Evolutionary conservation across 2,113 vertebrate species (phyloP).

Genomic region (Microtus ochrogaster): DNA sequence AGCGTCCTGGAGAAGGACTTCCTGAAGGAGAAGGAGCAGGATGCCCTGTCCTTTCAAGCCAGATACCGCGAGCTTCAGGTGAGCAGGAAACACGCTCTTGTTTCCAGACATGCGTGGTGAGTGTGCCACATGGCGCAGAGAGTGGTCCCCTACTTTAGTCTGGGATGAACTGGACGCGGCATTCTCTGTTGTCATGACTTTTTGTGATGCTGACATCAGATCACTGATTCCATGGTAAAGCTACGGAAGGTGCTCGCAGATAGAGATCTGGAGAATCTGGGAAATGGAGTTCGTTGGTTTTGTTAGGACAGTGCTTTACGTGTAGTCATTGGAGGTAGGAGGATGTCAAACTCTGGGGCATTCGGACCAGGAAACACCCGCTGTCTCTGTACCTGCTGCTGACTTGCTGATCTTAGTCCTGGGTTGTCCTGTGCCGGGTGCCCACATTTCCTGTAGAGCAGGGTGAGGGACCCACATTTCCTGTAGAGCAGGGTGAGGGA

Average conservation of each 20-base stretch:
- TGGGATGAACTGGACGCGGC: not conserved
- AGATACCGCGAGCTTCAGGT: slow-evolving; percentile 87
- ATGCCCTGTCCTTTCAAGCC: slow-evolving; percentile 83
- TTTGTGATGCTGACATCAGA: not conserved
- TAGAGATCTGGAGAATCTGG: not conserved
- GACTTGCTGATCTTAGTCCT: not conserved
- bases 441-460: not conserved
- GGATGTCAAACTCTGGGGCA: not conserved
- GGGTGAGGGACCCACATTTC: too few relatives aligned
- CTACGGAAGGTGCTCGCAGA: not conserved
- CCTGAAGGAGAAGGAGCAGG: slow-evolving; percentile 85
- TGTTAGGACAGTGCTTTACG: not conserved
- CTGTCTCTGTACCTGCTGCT: too few relatives aligned
- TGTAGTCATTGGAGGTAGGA: too few relatives aligned
- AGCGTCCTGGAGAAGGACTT: slow-evolving; percentile 84
- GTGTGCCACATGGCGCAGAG: not conserved
- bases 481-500: too few relatives aligned
- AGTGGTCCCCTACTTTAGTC: not conserved
- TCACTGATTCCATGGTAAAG: not conserved
- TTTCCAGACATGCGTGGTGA: not conserved
- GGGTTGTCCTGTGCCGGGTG: not conserved
- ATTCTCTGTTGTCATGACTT: not conserved
- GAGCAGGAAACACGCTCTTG: slow-evolving; percentile 51
- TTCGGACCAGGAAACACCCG: too few relatives aligned
- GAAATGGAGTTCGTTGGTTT: too few relatives aligned